Evolutionary conservation across 2,113 vertebrate genomes (phyloP).

Genomic region (Gnathonemus longibarbis): DNA sequence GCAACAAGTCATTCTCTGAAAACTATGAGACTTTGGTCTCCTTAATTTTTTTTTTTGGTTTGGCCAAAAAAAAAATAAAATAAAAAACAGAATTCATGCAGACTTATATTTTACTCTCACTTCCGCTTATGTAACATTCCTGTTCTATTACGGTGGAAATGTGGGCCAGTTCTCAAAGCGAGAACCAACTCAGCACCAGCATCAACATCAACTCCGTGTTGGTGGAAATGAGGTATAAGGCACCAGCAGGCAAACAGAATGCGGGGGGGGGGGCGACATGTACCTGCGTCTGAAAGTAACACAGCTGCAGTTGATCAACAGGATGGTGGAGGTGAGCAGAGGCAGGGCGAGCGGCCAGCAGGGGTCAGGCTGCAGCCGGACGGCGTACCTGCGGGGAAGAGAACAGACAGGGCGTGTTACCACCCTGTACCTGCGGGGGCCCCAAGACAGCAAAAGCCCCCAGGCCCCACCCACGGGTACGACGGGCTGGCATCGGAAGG

Average conservation of each 20-base stretch:
- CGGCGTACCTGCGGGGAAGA: constrained; percentile 62
- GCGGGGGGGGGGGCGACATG: no score
- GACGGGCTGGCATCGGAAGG: not conserved
- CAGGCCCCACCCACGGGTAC: not conserved
- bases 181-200: not conserved
- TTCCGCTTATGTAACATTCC: not conserved
- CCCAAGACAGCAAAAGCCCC: not conserved
- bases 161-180: not conserved
- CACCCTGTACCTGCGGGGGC: constrained; percentile 51
- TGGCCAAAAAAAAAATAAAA: not conserved
- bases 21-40: not conserved
- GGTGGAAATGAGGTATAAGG: not conserved
- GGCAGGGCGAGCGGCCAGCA: constrained; percentile 73
- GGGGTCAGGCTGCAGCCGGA: constrained; percentile 81
- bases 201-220: not conserved
- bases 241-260: not conserved
- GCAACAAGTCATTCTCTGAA: not conserved
- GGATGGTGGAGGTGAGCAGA: constrained; percentile 60
- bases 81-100: not conserved
- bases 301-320: constrained; percentile 78
- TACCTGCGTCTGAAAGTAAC: constrained; percentile 70
- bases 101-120: not conserved
- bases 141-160: not conserved
- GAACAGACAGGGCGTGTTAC: not conserved
- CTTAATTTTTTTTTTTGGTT: not conserved